These are phyloP conservation scores for Drosophila navojoa DNA, from an alignment of 1,140 invertebrate genomes.

Conservation along the genomic window DNA sequence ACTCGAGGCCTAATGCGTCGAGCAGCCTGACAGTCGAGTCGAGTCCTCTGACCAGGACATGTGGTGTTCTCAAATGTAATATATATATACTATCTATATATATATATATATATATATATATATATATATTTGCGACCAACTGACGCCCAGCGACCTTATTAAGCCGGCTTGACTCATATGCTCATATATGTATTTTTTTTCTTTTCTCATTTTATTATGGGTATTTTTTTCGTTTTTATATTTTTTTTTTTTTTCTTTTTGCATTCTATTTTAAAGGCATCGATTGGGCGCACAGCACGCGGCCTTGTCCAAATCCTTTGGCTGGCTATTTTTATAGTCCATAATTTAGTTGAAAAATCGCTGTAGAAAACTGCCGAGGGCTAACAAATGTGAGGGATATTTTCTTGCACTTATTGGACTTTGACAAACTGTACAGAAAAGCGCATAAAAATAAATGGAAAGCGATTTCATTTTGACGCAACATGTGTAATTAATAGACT, in stretches of 20 bases:
- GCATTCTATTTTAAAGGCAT: slow-evolving; percentile 36
- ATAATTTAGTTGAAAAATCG: slow-evolving; percentile 60
- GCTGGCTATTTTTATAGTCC: slow-evolving; percentile 33
- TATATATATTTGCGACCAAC: slow-evolving; percentile 54
- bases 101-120: neutral
- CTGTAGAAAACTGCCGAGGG: slow-evolving; percentile 37
- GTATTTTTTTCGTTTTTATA: slow-evolving; percentile 27
- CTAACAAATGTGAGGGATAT: slow-evolving; percentile 55
- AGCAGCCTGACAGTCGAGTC: slow-evolving; percentile 9
- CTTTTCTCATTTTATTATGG: slow-evolving; percentile 5
- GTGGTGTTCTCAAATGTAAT: slow-evolving; percentile 15
- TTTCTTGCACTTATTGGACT: slow-evolving; percentile 22
- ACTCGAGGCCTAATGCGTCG: slow-evolving; percentile 23
- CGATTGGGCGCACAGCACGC: slow-evolving; percentile 8
- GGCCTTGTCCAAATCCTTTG: slow-evolving; percentile 28
- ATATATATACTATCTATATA: slow-evolving; percentile 22
- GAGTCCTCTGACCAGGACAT: slow-evolving; percentile 27
- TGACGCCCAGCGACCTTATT: slow-evolving; percentile 56
- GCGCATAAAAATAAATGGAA: slow-evolving; percentile 74
- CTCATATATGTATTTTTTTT: neutral
- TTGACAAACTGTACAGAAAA: slow-evolving; percentile 45
- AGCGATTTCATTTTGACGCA: slow-evolving; percentile 68
- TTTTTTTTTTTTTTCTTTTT: slow-evolving; percentile 21
- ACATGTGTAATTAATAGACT: slow-evolving; percentile 82
- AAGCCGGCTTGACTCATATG: slow-evolving; percentile 38